Evolutionary conservation across 1,140 invertebrate genomes (phyloP).

Genomic region (Aphis gossypii): DNA sequence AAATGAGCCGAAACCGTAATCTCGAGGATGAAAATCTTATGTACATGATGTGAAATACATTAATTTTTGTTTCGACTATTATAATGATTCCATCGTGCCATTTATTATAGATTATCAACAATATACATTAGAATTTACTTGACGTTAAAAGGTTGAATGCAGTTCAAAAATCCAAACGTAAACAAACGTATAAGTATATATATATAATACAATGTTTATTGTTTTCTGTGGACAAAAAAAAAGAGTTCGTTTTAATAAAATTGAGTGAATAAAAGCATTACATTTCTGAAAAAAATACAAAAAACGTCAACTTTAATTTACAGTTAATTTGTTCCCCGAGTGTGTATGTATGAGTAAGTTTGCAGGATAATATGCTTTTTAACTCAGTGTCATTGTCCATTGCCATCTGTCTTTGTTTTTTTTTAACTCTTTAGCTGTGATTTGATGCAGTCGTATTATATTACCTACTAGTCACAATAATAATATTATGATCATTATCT

Average conservation of each 20-base stretch:
- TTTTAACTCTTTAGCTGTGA: not conserved
- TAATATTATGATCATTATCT: not conserved
- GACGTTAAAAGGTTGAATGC: not conserved
- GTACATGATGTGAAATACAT: not conserved
- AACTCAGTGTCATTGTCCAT: not conserved
- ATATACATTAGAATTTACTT: not conserved
- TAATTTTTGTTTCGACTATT: not conserved
- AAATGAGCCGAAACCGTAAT: not conserved
- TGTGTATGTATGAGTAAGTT: not conserved
- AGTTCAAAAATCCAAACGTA: not conserved
- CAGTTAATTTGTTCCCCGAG: not conserved
- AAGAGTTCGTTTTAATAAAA: not conserved
- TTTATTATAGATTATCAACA: not conserved
- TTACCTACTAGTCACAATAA: not conserved
- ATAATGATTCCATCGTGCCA: not conserved
- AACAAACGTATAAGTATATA: not conserved
- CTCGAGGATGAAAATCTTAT: not conserved
- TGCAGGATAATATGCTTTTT: not conserved
- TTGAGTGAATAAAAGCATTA: not conserved
- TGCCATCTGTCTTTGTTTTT: too few relatives aligned
- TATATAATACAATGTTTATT: not conserved
- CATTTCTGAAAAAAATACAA: not conserved
- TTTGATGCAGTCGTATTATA: not conserved
- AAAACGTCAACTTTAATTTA: not conserved
- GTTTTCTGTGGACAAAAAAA: not conserved